A percentile compares a stretch with the other conserved stretches of the same genome.
Conservation (phyloP, 1,140 invertebrate species). For the Bombyx mandarina region DNA sequence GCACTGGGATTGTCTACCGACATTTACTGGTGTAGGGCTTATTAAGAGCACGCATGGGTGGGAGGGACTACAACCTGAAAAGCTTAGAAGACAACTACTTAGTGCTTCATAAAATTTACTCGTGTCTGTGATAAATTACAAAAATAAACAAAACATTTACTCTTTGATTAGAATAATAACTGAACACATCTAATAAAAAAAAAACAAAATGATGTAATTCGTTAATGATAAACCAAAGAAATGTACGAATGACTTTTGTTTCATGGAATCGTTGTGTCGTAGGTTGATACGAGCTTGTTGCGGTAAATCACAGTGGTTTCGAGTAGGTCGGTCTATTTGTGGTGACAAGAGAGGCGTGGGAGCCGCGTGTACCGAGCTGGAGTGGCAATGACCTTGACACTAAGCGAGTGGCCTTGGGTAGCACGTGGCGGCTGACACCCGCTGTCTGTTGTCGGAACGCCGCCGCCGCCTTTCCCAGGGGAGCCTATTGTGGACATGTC, state of each 20-base stretch:
- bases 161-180: too few relatives aligned
- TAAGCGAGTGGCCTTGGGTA: constrained; percentile 70
- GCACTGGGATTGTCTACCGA: too few relatives aligned
- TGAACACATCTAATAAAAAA: neutral
- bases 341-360: constrained; percentile 68
- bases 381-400: constrained; percentile 71
- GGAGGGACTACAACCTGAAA: too few relatives aligned
- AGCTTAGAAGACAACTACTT: too few relatives aligned
- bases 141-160: neutral
- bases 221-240: neutral
- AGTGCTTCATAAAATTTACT: too few relatives aligned
- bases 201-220: neutral
- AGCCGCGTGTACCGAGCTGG: constrained; percentile 64
- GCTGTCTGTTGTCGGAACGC: constrained; percentile 65
- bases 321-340: constrained; percentile 66
- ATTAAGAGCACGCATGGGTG: too few relatives aligned
- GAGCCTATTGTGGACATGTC: constrained; percentile 60
- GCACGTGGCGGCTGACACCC: constrained; percentile 70
- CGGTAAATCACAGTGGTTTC: constrained; percentile 40
- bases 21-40: too few relatives aligned
- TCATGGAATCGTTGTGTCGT: constrained; percentile 8
- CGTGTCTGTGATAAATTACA: too few relatives aligned
- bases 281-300: constrained; percentile 33
- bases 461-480: constrained; percentile 67
- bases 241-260: neutral